Evolutionary conservation across 2,113 vertebrate genomes (phyloP), one percentile per base, ranked within the genome.

Genomic region (Ammodytes dubius): DNA sequence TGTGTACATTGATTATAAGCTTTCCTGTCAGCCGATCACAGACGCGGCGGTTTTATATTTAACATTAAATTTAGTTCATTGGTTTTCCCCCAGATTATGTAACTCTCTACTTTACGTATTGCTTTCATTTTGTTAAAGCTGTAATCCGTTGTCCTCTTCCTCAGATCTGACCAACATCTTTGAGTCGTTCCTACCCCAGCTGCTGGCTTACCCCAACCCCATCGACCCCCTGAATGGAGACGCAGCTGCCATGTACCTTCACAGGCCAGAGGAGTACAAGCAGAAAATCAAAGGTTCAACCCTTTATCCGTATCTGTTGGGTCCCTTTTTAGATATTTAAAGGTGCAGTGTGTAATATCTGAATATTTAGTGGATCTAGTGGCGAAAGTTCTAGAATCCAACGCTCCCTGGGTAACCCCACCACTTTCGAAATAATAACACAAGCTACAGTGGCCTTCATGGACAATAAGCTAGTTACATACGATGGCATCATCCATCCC

Each of bases 91-190:
- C 19, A 19, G 49, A 13, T 65, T 58, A 40, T 66, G 0, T 39
- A 5, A 64, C 3, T 35, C 4, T 27, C 11, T 13, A 9, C 9
- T 81, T 81, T 14, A 14, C 13, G 49, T 12, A 6, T 40, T 27
- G 52, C 1, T 35, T 11, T 13, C 2, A 14, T 7, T 27, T 53
- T 66, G 37, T 4, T 72, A 43, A 65, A 65, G 4, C 3, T 2
- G 9, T 46, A 14, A 10, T 4, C 13, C 4, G 1, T 82, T 65
- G 15, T 70, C 15, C 72, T 71, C 9, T 2, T 56, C 88, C 92
- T 17, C 94, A 99, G 98, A 99, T 95, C 96, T 99, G 93, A 99
- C 98, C 96, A 99, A 99, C 91, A 99, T 99, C 89, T 99, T 99
- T 94, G 98, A 99, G 94, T 99, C 98, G 89, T 99, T 99, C 95